Base-by-base conservation (phyloP, 92 coral and sea anemone species). In the Siderastrea radians region DNA sequence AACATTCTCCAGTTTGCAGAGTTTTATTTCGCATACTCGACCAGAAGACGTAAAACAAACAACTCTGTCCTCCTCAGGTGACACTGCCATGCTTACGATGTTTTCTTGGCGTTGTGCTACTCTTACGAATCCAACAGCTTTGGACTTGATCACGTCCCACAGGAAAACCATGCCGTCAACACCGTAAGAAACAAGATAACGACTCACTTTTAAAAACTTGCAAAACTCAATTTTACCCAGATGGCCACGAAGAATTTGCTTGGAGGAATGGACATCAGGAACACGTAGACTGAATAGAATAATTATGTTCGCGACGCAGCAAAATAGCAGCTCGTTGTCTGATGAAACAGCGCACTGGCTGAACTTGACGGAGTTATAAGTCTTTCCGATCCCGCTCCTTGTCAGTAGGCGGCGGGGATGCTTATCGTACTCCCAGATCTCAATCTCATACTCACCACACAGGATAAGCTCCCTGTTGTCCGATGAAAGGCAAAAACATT, bases 151-250 rank as follows among this genome's bases (percentile, higher is more conserved):
- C 12, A 84, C 38, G n/a, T 84, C 90, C 80, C 88, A 90, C 55
- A 84, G 49, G 54, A 89, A 76, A 45, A 89, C 75, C 70, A 77
- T 43, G 11, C 69, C 69, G 59, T 77, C 82, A 16, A 77, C 54
- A 61, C 55, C 82, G 49, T 77, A 84, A 16, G 92, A 74, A 10
- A 89, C 45, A 17, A 90, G 86, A 68, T 90, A 84, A 74, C 86
- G 90, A n/a, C 80, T 84, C 11, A 70, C 85, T 47, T 78, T 75
- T 19, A 89, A 26, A 85, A 90, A 90, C 70, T 55, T 79, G 80
- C 93, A 85, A 74, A 62, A 79, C 57, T 63, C 79, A 12, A 85
- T 77, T 78, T 53, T 49, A 16, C 90, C 93, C 8, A 72, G 78
- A 64, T 90, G 93, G 74, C 89, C 89, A 1, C 51, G 85, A 7